Evolutionary conservation across 2,113 vertebrate species (phyloP), one percentile per base, ranked within the genome.

Genomic region (Athene cunicularia): DNA sequence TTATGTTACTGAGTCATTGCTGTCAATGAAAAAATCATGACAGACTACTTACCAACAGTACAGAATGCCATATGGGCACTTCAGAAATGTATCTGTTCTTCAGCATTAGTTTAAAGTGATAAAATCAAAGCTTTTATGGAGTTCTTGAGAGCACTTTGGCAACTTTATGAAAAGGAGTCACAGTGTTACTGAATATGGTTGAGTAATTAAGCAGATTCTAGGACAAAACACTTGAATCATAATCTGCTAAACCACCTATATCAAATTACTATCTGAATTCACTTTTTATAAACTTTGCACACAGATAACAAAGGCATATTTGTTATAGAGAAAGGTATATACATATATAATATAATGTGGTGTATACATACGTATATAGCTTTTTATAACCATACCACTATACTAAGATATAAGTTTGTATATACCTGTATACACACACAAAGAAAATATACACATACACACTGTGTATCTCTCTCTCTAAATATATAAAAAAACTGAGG

Each of bases 11-110:
- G 95, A 98, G 93, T 97, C 97, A 85, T 71, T 89, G 95, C 97
- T 98, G 98, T 97, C 98, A 98, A 95, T 97, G 98, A 98, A 98
- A 98, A 98, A 98, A 97, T 97, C 97, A 95, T 80, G 92, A 97
- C 88, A 72, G 64, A 96, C 83, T 77, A 85, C 87, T 49, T 87
- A 52, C 20, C 47, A 64, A 66, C 6, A 73, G 77, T 27, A 64
- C n/a, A 45, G 58, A 50, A 47, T 43, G n/a, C 30, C 45, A 53
- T 4, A 50, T 11, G 32, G 41, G 52, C n/a, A 67, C 62, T 59
- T 91, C 3, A 72, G 39, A 89, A 93, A 68, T 56, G 27, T 79
- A 94, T 35, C 62, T 63, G 5, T 79, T 79, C 66, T 71, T 60
- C 56, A 55, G 30, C n/a, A 43, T 18, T 27, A 45, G 60, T 64